Percentiles rank a stretch among this genome's conserved stretches.
Evolutionary conservation across 2,797 vertebrate genomes (phyloP).

Genomic region (Neopelma chrysocephalum): DNA sequence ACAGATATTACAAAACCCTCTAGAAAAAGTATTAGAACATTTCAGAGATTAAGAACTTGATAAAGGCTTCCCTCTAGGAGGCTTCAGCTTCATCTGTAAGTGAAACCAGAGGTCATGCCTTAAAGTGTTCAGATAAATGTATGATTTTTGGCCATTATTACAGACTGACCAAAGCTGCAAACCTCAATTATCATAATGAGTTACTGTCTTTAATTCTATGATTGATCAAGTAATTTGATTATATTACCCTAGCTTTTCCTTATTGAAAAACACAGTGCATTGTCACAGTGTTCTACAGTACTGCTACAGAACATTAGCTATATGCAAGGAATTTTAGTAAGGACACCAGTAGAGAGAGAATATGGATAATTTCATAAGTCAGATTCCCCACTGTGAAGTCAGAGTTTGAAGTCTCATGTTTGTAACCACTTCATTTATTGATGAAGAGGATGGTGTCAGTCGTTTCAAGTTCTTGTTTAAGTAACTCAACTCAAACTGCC

Average conservation of each 20-base stretch:
- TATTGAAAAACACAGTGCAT: not conserved
- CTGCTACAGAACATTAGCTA: not conserved
- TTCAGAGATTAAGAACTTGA: not conserved
- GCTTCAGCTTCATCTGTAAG: not conserved
- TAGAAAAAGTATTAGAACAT: not conserved
- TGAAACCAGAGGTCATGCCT: not conserved
- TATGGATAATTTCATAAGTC: not conserved
- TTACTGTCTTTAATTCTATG: not conserved
- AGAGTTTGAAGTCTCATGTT: not conserved
- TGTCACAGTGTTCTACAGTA: not conserved
- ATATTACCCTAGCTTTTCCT: not conserved
- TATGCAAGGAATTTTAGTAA: not conserved
- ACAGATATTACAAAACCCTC: not conserved
- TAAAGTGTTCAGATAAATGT: not conserved
- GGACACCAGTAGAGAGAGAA: not conserved
- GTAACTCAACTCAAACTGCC: slow-evolving; percentile 28
- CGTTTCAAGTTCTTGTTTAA: slow-evolving; percentile 26
- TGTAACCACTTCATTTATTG: slow-evolving; percentile 30
- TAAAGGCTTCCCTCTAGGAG: not conserved
- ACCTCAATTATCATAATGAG: not conserved
- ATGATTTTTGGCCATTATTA: not conserved
- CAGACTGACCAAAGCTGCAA: not conserved
- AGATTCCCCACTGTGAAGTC: not conserved
- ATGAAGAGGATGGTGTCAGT: not conserved
- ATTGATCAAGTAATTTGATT: not conserved